Percentiles rank a stretch among this genome's conserved stretches.
Evolutionary conservation across 2,888 invertebrate species (phyloP).

Genomic region (Lacanobia wlatinum): DNA sequence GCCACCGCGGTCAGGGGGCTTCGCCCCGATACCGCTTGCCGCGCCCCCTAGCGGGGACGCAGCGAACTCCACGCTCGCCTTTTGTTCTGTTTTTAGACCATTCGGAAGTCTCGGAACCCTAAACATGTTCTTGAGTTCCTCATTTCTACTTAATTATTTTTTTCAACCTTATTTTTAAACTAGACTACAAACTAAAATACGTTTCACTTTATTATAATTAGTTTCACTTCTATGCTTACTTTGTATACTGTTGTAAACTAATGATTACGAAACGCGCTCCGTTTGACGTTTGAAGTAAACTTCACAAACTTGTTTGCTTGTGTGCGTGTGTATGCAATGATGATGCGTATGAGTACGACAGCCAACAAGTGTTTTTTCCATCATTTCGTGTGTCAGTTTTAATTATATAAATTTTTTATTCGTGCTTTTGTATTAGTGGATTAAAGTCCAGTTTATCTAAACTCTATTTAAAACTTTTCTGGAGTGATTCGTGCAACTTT

Average conservation of each 20-base stretch:
- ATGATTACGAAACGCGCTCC: conserved; percentile 48
- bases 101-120: no score
- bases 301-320: conserved; percentile 44
- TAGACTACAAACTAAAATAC: no score
- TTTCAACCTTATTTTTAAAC: no score
- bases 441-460: conserved; percentile 33
- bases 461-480: conserved; percentile 29
- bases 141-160: no score
- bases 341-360: conserved; percentile 21
- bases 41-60: no score
- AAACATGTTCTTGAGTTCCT: no score
- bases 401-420: conserved; percentile 57
- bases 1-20: no score
- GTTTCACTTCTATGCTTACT: conserved; percentile 8
- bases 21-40: no score
- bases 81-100: no score
- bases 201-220: no score
- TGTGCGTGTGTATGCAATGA: conserved; percentile 29
- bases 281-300: conserved; percentile 61
- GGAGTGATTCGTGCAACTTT: conserved; percentile 26
- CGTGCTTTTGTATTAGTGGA: conserved; percentile 45
- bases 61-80: no score
- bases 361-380: conserved; percentile 62
- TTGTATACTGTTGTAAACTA: conserved; percentile 15
- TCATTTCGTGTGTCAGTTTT: conserved; percentile 66